phyloP scores from a whole-genome alignment of 2,113 vertebrate genomes.

The Bos taurus region ARS-UCD2.0 NC_037329.1:124511001-124511500 shows the following conservation, averaged over 20 bases:
- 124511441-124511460: not conserved
- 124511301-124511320: not conserved
- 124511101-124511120: not conserved
- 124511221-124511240: not conserved
- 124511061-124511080: not conserved
- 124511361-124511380: not conserved
- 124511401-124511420: not conserved
- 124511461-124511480: not conserved
- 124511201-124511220: not conserved
- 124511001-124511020: not conserved
- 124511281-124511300: slow-evolving; percentile 1
- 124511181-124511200: not conserved
- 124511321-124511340: not conserved
- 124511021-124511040: not conserved
- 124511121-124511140: not conserved
- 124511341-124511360: not conserved
- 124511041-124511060: not conserved
- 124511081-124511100: not conserved
- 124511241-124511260: not conserved
- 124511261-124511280: not conserved
- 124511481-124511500: not conserved
- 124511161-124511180: not conserved
- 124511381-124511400: not conserved
- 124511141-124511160: not conserved
- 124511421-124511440: not conserved